Percentiles rank a stretch among this genome's conserved stretches.
phyloP scores from a whole-genome alignment of 2,113 vertebrate species.

The Prunella himalayana region DNA sequence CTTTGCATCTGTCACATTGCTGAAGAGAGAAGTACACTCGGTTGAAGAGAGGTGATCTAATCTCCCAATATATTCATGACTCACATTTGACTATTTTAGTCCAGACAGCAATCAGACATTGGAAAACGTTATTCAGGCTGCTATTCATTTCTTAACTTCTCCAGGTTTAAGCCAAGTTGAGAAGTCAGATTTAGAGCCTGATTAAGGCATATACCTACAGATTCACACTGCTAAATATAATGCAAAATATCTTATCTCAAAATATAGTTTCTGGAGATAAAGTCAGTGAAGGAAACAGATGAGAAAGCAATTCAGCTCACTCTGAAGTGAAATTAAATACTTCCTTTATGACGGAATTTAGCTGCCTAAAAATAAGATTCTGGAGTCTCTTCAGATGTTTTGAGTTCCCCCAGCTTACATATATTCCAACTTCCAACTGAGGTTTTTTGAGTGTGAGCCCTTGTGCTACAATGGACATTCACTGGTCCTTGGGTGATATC shows the following conservation, averaged over 20 bases:
- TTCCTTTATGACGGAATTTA: neutral
- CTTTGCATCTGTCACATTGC: neutral
- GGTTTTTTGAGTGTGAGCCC: fast-evolving
- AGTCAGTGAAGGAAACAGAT: neutral
- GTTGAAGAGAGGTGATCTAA: neutral
- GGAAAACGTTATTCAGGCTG: neutral
- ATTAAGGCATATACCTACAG: neutral
- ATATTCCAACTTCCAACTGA: neutral
- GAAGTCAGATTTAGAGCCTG: neutral
- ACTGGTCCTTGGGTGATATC: neutral
- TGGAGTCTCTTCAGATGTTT: neutral
- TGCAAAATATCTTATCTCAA: neutral
- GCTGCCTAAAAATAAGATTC: neutral
- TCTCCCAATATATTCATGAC: neutral
- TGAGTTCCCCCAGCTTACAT: neutral
- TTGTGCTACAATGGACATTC: neutral
- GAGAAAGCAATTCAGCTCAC: neutral
- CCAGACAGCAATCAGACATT: neutral
- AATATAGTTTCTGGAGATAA: neutral
- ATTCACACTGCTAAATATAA: neutral
- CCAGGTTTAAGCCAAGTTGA: neutral
- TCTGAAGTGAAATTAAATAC: neutral
- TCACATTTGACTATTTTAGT: neutral
- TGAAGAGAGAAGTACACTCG: neutral
- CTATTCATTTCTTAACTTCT: neutral